Conservation (phyloP, 2,797 vertebrate species). For the Alosa sapidissima region DNA sequence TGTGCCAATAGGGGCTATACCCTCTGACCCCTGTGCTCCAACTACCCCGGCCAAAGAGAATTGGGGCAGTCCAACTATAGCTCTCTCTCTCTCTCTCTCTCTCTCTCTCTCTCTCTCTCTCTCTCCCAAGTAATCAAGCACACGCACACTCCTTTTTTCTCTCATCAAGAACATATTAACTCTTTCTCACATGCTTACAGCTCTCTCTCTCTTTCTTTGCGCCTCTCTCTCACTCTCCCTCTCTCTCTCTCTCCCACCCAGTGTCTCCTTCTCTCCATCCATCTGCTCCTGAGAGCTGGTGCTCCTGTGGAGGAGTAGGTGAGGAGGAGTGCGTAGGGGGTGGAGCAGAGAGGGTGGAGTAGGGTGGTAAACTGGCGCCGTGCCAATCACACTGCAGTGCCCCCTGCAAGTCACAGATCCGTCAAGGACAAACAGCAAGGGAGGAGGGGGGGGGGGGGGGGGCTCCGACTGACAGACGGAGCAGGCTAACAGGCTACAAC, state of each 20-base stretch:
- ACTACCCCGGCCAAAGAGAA: background rate
- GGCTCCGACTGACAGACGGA: background rate
- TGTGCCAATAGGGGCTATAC: background rate
- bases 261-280: background rate
- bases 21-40: background rate
- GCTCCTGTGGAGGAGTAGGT: background rate
- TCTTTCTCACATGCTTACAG: background rate
- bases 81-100: background rate
- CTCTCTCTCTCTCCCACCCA: background rate
- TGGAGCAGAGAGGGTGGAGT: background rate
- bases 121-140: background rate
- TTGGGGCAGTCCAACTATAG: background rate
- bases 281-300: background rate
- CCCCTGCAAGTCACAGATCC: slow-evolving; percentile 50
- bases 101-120: background rate
- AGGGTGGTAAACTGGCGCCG: slow-evolving; percentile 64
- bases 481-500: slow-evolving; percentile 18
- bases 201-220: slow-evolving; percentile 1
- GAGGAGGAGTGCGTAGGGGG: background rate
- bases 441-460: slow-evolving; percentile 20
- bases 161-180: slow-evolving; percentile 7
- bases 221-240: background rate
- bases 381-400: slow-evolving; percentile 55
- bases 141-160: background rate
- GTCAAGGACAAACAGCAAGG: slow-evolving; percentile 37